Evolutionary conservation across 2,888 invertebrate species (phyloP), one percentile per base, ranked within the genome.

Genomic region (Lucinisca nassula): DNA sequence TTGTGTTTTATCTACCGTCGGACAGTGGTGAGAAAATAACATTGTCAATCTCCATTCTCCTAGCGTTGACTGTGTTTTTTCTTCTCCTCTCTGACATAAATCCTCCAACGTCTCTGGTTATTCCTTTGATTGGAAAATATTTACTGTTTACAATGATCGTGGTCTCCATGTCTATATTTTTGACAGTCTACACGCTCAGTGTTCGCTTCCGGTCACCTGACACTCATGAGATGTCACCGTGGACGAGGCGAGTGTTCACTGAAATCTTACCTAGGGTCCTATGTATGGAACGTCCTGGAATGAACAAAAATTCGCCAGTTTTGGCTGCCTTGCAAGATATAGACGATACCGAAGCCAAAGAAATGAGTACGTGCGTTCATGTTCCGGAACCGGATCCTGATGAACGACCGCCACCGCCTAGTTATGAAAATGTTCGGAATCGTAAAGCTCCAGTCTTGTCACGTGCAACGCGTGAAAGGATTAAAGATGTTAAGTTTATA

Each of bases 1-100:
- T 99, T 79, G 99, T 99, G 0, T 99, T 99, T 96, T 99, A 99
- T 95, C 97, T 99, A 82, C 99, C 99, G 79, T 99, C 99, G 0
- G 99, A 99, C 96, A 99, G 99, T 0, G 99, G 99, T 27, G 99
- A 99, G 96, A 99, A 99, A 96, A 99, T 99, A 85, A 99, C 99
- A 0, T 97, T 99, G 61, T 99, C 99, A 79, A 96, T 99, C 97
- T 99, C 99, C 83, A 99, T 99, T 97, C 97, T 99, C 95, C 99
- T 99, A 97, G 99, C 99, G 97, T 98, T 99, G 95, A 99, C 99
- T 97, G 99, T 99, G 97, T 99, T 99, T 97, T 99, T 99, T 97
- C 97, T 99, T 92, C 97, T 99, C 97, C 98, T 99, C 94, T 99
- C 99, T 93, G 99, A 99, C 97, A 99, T 99, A 95, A 99, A 99